Percentiles rank a stretch among this genome's conserved stretches.
Evolutionary conservation across 2,113 vertebrate species (phyloP).

Genomic region (Scomber scombrus): DNA sequence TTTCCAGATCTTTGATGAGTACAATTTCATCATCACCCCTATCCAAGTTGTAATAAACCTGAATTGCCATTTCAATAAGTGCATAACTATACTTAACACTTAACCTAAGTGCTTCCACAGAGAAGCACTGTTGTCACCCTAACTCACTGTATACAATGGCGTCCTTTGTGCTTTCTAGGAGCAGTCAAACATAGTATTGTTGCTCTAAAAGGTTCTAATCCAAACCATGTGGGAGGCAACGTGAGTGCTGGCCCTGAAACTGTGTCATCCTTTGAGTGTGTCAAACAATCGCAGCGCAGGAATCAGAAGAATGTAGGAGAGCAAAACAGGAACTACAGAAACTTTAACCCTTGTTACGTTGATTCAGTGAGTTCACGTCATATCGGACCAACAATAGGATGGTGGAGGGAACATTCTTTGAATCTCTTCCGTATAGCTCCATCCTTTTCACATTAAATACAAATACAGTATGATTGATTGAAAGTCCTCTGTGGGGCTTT

Average conservation of each 20-base stretch:
- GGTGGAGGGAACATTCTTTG: slow-evolving; percentile 13
- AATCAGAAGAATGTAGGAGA: slow-evolving; percentile 35
- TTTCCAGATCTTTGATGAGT: too few relatives aligned
- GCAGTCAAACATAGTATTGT: slow-evolving; percentile 23
- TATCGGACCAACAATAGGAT: slow-evolving; percentile 21
- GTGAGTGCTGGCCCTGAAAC: slow-evolving; percentile 16
- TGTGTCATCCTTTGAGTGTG: slow-evolving; percentile 6
- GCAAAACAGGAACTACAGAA: neutral
- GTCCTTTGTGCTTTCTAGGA: slow-evolving; percentile 3
- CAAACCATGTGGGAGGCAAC: slow-evolving; percentile 21
- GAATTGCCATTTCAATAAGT: neutral
- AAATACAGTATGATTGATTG: neutral
- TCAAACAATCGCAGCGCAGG: slow-evolving; percentile 9
- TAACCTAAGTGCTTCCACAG: neutral
- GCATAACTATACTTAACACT: slow-evolving; percentile 2
- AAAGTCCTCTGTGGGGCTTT: neutral
- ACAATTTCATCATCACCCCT: too few relatives aligned
- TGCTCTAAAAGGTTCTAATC: slow-evolving; percentile 5
- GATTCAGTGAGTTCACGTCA: slow-evolving; percentile 3
- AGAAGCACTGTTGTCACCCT: neutral
- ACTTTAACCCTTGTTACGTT: neutral
- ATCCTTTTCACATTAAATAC: neutral
- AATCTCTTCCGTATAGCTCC: neutral
- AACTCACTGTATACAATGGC: neutral
- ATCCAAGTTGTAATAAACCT: neutral